Conservation (phyloP, 1,140 invertebrate genomes). For the Pseudomyrmex cubaensis region DNA sequence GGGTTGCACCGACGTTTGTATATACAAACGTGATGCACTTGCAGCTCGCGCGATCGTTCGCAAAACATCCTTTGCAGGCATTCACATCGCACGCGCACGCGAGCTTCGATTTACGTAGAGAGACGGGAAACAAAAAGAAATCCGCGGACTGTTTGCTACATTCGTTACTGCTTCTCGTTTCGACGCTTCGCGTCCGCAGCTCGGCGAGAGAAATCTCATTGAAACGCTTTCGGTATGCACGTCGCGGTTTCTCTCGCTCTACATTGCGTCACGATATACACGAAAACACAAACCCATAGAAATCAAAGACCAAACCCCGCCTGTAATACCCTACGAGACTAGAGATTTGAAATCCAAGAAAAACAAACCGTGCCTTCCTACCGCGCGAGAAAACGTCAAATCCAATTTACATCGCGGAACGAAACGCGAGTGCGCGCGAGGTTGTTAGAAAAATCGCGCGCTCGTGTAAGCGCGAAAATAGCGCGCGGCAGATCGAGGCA, state of each 20-base stretch:
- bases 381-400: neutral
- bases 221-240: conserved; percentile 36
- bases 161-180: conserved; percentile 10
- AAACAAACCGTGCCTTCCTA: neutral
- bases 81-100: conserved; percentile 29
- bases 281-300: conserved; percentile 22
- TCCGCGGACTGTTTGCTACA: neutral
- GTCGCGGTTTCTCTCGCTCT: conserved; percentile 20
- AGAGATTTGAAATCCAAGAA: neutral
- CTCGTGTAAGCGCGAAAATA: neutral
- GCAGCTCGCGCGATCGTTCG: conserved; percentile 19
- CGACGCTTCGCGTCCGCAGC: neutral
- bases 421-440: neutral
- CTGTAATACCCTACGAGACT: neutral
- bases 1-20: conserved; percentile 27
- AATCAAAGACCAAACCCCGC: neutral
- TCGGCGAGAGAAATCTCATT: conserved; percentile 22
- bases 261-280: neutral
- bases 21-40: conserved; percentile 28
- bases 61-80: conserved; percentile 17
- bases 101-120: conserved; percentile 32
- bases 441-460: neutral
- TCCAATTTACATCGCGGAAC: neutral
- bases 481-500: conserved; percentile 10
- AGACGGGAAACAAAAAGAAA: conserved; percentile 20